Conservation (phyloP, 2,888 invertebrate species). For the Lumbricus terrestris region DNA sequence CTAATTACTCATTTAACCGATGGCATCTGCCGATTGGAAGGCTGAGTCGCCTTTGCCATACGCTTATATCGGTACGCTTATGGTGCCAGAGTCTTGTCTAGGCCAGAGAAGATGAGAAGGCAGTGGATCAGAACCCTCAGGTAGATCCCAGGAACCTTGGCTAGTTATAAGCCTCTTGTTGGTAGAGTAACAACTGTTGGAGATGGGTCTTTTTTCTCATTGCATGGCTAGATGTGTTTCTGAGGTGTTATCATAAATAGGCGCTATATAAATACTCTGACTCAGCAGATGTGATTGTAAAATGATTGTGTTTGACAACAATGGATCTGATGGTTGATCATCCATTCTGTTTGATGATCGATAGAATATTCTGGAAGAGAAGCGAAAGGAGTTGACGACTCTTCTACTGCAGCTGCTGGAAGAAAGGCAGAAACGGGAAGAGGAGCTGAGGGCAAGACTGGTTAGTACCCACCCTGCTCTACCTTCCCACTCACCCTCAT, state of each 20-base stretch:
- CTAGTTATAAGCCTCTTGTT: background rate
- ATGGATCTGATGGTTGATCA: background rate
- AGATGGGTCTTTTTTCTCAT: background rate
- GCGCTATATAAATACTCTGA: background rate
- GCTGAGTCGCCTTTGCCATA: no score
- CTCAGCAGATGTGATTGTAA: background rate
- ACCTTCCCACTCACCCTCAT: background rate
- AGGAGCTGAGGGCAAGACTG: constrained; percentile 52
- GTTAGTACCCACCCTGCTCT: constrained; percentile 37
- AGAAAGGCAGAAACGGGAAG: constrained; percentile 49
- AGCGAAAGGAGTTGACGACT: constrained; percentile 50
- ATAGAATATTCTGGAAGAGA: constrained; percentile 48
- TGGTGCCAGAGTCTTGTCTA: no score
- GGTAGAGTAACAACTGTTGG: background rate
- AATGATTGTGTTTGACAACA: background rate
- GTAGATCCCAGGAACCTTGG: background rate
- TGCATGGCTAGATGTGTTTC: no score
- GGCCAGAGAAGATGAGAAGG: background rate
- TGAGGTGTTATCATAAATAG: no score
- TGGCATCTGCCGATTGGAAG: no score
- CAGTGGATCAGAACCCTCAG: background rate
- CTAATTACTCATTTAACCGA: no score
- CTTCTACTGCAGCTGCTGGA: constrained; percentile 52
- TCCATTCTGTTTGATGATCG: background rate
- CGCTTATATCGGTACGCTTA: no score